A percentile compares a stretch with the other conserved stretches of the same genome.
These are phyloP conservation scores for Axinella damicornis DNA, from an alignment of 37 sponge, comb jelly and placozoan species.

Conservation along the genomic window DNA sequence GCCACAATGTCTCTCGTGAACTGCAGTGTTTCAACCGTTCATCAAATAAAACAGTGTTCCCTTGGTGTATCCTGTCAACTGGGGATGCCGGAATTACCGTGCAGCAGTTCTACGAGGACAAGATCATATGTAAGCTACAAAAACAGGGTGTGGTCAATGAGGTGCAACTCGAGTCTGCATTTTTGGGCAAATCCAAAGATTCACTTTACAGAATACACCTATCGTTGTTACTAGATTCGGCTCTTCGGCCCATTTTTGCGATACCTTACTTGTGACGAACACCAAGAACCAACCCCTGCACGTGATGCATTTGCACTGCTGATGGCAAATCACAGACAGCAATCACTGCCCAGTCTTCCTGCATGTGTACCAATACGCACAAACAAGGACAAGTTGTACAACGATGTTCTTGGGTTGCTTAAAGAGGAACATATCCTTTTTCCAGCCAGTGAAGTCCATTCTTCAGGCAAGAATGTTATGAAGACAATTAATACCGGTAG, in stretches of 20 bases:
- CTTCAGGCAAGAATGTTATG: slow-evolving; percentile 1
- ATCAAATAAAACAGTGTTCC: slow-evolving; percentile 8
- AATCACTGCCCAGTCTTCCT: slow-evolving; percentile 4
- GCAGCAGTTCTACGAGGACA: slow-evolving; percentile 16
- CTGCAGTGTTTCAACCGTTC: slow-evolving; percentile 9
- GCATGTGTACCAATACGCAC: slow-evolving; percentile 1
- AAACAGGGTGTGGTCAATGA: not conserved
- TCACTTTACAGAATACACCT: slow-evolving; percentile 22
- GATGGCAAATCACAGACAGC: slow-evolving; percentile 8
- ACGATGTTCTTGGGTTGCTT: not conserved
- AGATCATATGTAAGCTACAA: not conserved
- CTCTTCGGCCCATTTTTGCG: slow-evolving; percentile 16
- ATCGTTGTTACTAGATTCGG: not conserved
- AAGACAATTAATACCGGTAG: not conserved
- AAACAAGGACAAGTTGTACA: not conserved
- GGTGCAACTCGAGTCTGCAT: slow-evolving; percentile 1
- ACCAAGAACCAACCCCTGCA: not conserved
- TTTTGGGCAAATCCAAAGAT: slow-evolving; percentile 23
- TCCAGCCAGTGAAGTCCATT: not conserved
- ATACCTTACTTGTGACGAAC: not conserved
- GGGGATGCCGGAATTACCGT: slow-evolving; percentile 24
- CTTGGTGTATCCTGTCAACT: slow-evolving; percentile 18
- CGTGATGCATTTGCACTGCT: slow-evolving; percentile 1
- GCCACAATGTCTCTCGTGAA: slow-evolving; percentile 32
- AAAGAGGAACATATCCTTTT: not conserved